Percentiles rank a stretch among this genome's conserved stretches.
These are phyloP conservation scores for Thymallus thymallus DNA, from an alignment of 2,113 vertebrate species.

Conservation along the genomic window DNA sequence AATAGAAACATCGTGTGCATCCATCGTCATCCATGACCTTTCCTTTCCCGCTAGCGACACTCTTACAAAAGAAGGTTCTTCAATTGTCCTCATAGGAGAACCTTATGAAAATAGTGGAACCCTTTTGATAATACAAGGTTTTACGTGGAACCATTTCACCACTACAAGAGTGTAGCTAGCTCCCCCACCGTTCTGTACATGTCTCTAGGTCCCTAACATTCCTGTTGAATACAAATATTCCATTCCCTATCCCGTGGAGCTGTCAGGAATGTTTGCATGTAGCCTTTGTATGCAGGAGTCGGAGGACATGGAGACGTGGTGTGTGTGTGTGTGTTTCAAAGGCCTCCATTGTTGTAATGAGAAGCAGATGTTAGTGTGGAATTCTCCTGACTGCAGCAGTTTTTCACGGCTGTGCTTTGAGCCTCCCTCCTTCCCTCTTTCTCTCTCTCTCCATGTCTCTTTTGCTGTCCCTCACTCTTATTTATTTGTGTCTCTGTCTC, in stretches of 20 bases:
- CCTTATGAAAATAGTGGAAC: too few relatives aligned
- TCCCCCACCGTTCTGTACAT: neutral
- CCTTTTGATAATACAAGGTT: too few relatives aligned
- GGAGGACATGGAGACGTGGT: constrained; percentile 20
- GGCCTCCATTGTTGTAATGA: constrained; percentile 82
- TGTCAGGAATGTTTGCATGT: constrained; percentile 23
- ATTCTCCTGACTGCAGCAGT: constrained; percentile 82
- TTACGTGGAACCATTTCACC: too few relatives aligned
- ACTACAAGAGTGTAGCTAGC: too few relatives aligned
- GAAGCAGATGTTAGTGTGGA: constrained; percentile 87
- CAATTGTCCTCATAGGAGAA: too few relatives aligned
- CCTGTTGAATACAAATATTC: neutral
- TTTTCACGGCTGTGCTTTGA: constrained; percentile 61
- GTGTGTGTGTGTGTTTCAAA: constrained; percentile 64
- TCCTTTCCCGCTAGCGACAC: too few relatives aligned
- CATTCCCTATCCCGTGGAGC: constrained; percentile 31
- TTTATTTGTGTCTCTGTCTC: neutral
- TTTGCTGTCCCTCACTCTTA: too few relatives aligned
- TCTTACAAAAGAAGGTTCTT: too few relatives aligned
- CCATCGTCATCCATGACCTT: too few relatives aligned
- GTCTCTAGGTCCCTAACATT: constrained; percentile 3
- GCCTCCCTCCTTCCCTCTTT: neutral
- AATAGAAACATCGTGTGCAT: too few relatives aligned
- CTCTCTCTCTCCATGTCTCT: too few relatives aligned
- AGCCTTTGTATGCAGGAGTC: neutral